These are phyloP conservation scores for Eulemur coronatus DNA, from an alignment of 2,797 vertebrate genomes.

Conservation along the genomic window DNA sequence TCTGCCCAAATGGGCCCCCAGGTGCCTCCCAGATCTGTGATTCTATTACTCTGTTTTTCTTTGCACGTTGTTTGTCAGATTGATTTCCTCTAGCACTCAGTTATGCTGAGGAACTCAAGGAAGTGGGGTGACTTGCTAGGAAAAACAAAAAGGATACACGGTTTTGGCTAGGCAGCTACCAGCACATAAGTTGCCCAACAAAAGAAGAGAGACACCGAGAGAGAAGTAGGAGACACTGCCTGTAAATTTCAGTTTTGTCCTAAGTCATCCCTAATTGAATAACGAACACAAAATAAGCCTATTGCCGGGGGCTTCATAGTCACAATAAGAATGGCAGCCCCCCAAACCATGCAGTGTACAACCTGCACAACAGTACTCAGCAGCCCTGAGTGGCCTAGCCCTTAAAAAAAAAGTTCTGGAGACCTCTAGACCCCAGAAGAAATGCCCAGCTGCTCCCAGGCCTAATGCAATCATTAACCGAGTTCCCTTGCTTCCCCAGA, in stretches of 20 bases:
- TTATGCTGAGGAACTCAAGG: not conserved
- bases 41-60: not conserved
- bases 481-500: slow-evolving; percentile 21
- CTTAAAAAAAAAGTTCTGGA: not conserved
- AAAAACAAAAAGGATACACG: not conserved
- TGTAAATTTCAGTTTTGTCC: not conserved
- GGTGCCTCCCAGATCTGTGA: not conserved
- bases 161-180: not conserved
- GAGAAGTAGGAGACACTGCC: not conserved
- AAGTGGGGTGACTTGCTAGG: not conserved
- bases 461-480: slow-evolving; percentile 27
- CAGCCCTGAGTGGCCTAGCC: not conserved
- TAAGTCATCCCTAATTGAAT: not conserved
- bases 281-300: not conserved
- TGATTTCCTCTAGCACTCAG: not conserved
- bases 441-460: not conserved
- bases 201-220: not conserved
- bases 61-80: not conserved
- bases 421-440: not conserved
- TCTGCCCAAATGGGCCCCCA: not conserved
- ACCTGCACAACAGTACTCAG: rapidly evolving
- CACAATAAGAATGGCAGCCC: not conserved
- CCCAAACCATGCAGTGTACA: not conserved
- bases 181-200: not conserved
- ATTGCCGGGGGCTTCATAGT: not conserved